Percentiles rank a stretch among this genome's conserved stretches.
Conservation (phyloP, 2,888 invertebrate species). For the Dolichomitus sp. region DNA sequence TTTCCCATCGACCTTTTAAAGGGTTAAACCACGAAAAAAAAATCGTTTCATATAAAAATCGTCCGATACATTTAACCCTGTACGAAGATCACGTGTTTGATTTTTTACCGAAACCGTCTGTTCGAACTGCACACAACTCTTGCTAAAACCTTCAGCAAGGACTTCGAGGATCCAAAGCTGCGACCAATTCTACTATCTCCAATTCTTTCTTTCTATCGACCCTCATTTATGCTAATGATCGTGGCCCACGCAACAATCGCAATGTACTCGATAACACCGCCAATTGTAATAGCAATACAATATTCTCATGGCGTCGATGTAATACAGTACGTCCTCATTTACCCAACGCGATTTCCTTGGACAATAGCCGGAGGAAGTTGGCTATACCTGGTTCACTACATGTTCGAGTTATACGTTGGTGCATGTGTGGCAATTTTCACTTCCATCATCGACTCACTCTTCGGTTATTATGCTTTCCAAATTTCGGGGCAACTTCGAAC, state of each 20-base stretch:
- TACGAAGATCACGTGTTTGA: constrained; percentile 35
- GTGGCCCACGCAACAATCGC: constrained; percentile 45
- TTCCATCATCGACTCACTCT: constrained; percentile 35
- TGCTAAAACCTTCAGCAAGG: constrained; percentile 49
- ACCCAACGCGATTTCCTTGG: constrained; percentile 71
- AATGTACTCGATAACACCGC: constrained; percentile 50
- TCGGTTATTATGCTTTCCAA: constrained; percentile 63
- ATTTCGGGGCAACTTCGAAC: constrained; percentile 60
- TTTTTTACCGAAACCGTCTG: constrained; percentile 35
- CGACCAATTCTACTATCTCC: constrained; percentile 35
- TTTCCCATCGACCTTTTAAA: background rate
- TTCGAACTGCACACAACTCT: constrained; percentile 34
- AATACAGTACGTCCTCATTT: constrained; percentile 62
- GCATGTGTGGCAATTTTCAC: constrained; percentile 20
- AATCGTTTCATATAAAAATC: background rate
- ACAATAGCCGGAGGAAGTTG: background rate
- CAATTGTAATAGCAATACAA: constrained; percentile 63
- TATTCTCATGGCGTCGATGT: constrained; percentile 39
- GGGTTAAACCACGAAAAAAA: background rate
- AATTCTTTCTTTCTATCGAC: constrained; percentile 36
- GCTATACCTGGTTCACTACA: constrained; percentile 50
- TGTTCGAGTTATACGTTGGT: constrained; percentile 49
- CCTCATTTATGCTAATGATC: constrained; percentile 35
- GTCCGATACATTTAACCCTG: background rate
- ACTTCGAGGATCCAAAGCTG: constrained; percentile 36